phyloP scores from a whole-genome alignment of 2,888 invertebrate species.

The Fragum fragum region DNA sequence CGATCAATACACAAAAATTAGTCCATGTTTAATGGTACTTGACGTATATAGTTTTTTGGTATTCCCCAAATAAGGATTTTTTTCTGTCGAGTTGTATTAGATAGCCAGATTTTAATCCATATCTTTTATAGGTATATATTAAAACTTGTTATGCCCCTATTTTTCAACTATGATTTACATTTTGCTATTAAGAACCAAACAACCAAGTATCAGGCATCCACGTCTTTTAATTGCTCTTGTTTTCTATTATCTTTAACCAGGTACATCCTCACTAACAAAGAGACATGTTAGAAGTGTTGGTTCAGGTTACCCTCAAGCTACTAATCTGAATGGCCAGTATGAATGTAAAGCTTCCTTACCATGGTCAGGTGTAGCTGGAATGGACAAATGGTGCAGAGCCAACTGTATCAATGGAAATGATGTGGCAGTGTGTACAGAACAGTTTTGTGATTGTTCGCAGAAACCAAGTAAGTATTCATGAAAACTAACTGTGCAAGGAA shows the following conservation, averaged over 20 bases:
- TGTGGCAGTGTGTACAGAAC: neutral
- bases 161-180: too few species aligned
- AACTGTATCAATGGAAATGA: slow-evolving; percentile 44
- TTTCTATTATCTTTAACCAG: neutral
- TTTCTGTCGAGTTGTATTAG: too few species aligned
- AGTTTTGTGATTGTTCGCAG: slow-evolving; percentile 17
- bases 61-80: too few species aligned
- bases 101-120: too few species aligned
- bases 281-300: slow-evolving; percentile 17
- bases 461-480: slow-evolving; percentile 5
- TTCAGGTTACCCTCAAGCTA: neutral
- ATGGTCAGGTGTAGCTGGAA: slow-evolving; percentile 44
- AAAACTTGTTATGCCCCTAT: too few species aligned
- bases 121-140: too few species aligned
- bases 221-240: neutral
- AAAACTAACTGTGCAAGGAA: neutral
- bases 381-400: slow-evolving; percentile 50
- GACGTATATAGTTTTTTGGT: too few species aligned
- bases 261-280: slow-evolving; percentile 6
- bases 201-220: too few species aligned
- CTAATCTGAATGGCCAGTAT: slow-evolving; percentile 12
- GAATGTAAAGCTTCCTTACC: slow-evolving; percentile 41
- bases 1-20: too few species aligned
- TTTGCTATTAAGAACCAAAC: too few species aligned
- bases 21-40: too few species aligned